These are phyloP conservation scores for Callimorpha dominula DNA, from an alignment of 2,888 invertebrate genomes.

Conservation along the genomic window DNA sequence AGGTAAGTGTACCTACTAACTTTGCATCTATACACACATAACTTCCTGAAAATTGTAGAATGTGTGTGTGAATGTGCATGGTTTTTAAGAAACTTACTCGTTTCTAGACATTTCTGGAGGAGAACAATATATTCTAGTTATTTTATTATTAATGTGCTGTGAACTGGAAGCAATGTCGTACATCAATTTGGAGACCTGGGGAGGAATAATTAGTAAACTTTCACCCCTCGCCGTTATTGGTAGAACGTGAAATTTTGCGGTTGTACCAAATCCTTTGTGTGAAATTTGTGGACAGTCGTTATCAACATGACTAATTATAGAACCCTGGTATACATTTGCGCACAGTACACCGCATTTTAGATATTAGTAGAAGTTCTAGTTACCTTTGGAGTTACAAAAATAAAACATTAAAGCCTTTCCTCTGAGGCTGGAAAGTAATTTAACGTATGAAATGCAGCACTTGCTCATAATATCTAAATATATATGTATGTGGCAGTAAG, in stretches of 20 bases:
- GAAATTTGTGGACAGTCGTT: neutral
- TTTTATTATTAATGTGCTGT: neutral
- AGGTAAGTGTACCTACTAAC: no score
- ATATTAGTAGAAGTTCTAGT: neutral
- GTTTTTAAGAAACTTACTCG: no score
- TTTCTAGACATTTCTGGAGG: neutral
- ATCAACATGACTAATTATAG: neutral
- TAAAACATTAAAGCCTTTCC: neutral
- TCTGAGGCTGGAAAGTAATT: neutral
- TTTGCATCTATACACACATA: no score
- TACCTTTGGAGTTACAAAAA: neutral
- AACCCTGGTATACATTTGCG: no score
- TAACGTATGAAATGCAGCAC: neutral
- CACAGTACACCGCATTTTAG: no score
- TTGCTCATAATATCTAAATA: neutral
- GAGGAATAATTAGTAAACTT: neutral
- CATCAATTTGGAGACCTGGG: constrained; percentile 2
- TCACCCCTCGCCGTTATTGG: neutral
- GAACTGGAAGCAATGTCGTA: neutral
- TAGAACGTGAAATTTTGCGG: neutral
- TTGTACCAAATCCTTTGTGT: neutral
- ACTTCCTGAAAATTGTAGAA: no score
- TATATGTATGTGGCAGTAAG: neutral
- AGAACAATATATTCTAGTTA: neutral
- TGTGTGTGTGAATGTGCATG: no score